phyloP scores from a whole-genome alignment of 1,140 invertebrate genomes.

The Nebria ingens region DNA sequence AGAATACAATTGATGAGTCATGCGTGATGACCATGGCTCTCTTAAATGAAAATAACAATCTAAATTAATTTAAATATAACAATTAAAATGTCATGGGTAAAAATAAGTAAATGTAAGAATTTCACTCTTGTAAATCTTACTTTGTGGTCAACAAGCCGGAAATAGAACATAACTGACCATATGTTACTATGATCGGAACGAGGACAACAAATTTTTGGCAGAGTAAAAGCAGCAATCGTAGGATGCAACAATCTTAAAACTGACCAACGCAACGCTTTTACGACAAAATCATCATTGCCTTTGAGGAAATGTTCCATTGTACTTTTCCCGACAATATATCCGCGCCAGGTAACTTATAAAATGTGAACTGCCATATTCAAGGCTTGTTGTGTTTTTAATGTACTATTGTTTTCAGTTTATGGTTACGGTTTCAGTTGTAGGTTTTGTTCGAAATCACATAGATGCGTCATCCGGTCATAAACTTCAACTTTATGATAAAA shows the following conservation, averaged over 20 bases:
- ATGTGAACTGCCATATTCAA: background rate
- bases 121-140: too few species aligned
- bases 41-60: too few species aligned
- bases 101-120: too few species aligned
- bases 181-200: background rate
- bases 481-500: too few species aligned
- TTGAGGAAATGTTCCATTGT: background rate
- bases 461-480: background rate
- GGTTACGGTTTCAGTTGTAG: too few species aligned
- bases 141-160: too few species aligned
- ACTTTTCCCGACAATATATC: too few species aligned
- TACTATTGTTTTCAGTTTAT: background rate
- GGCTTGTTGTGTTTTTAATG: background rate
- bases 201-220: constrained; percentile 4
- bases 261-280: background rate
- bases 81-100: too few species aligned
- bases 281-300: background rate
- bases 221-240: background rate
- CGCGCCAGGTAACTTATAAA: too few species aligned
- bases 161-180: constrained; percentile 4
- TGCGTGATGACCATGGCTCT: too few species aligned
- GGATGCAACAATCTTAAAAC: background rate
- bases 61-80: too few species aligned
- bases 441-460: background rate
- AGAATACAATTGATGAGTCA: too few species aligned